Evolutionary conservation across 2,888 invertebrate species (phyloP), one percentile per base, ranked within the genome.

Genomic region (Epistrophe grossulariae): DNA sequence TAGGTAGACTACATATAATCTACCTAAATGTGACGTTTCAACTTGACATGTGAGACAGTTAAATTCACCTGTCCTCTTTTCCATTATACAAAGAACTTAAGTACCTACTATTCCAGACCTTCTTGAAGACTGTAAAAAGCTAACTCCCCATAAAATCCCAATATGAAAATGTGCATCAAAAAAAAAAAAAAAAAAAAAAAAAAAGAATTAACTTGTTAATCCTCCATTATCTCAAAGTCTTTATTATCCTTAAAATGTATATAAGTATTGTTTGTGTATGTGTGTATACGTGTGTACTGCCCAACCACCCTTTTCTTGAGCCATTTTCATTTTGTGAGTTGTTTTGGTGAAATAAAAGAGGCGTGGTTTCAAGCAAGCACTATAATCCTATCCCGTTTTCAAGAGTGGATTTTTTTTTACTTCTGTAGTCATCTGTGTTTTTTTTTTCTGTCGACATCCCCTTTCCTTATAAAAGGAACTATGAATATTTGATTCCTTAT

Each of bases 401-500:
- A 59, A 77, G 57, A 64, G 57, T 45, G 3, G n/a, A 28, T 60
- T 60, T 68, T 74, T 73, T 59, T 66, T 40, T 17, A 24, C 7
- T 71, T 15, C n/a, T 43, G 9, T 31, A 31, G 4, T 35, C 64
- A 24, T 50, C 10, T 50, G 24, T 24, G 24, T 50, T 8, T 13
- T 73, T 45, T 73, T 40, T 38, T 13, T 45, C n/a, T n/a, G n/a
- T 31, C 15, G 8, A 35, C 50, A n/a, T 52, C 70, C 40, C 24
- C 55, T 35, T 72, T 57, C 17, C 13, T 24, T 62, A 15, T 38
- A 45, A 60, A 70, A 72, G 82, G 60, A 45, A 83, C 87, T 82
- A 87, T 87, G 87, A 87, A 87, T 87, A 87, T 87, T 87, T 87
- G 83, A 87, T 79, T 79, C 60, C 60, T 71, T 76, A n/a, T n/a